Base-by-base conservation (phyloP, 53 echinoderm and acorn worm species). In the Hippasteria phrygiana region DNA sequence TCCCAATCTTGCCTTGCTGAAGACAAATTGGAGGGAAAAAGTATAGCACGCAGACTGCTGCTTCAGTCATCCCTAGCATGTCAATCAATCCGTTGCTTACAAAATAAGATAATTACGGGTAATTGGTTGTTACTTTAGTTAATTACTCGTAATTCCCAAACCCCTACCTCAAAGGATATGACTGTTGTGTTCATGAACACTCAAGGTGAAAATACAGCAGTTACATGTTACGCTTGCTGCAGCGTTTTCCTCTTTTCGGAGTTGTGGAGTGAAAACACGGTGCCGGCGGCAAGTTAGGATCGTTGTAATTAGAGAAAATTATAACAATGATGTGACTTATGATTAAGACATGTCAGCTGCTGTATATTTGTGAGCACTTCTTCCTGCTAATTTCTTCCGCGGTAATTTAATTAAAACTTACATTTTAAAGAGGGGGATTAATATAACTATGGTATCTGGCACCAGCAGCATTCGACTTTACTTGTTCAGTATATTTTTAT, bases 201-300 rank as follows among this genome's bases (percentile, higher is more conserved):
- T 82, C 82, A 82, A 64, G 82, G 66, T 33, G 46, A 82, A 64
- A 45, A 65, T 2, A 43, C 75, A 75, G 51, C 75, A 48, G 75
- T 75, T 75, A 67, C 27, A 35, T 67, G 36, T 67, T 36, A 67
- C 0, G 34, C 48, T 67, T 35, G 6, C 16, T 33, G 2, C 14
- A 5, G 17, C 34, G 32, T 27, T 51, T 51, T 53, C 59, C 59
- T 1, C 8, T 9, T 59, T 59, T 59, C 59, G 22, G 26, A 59
- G 59, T 59, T 24, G 16, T 59, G 27, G 7, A 2, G 3, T 5
- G 59, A 59, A 7, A 26, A 24, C 18, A 2, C 26, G 0, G n/a
- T 59, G 54, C 54, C 54, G 13, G 1, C 0, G 54, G 54, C 54
- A 54, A 54, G 17, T 3, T 4, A 10, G 12, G 17, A 54, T 54